Evolutionary conservation across 2,888 invertebrate genomes (phyloP), one percentile per base, ranked within the genome.

Genomic region (Ormyrus thymus): DNA sequence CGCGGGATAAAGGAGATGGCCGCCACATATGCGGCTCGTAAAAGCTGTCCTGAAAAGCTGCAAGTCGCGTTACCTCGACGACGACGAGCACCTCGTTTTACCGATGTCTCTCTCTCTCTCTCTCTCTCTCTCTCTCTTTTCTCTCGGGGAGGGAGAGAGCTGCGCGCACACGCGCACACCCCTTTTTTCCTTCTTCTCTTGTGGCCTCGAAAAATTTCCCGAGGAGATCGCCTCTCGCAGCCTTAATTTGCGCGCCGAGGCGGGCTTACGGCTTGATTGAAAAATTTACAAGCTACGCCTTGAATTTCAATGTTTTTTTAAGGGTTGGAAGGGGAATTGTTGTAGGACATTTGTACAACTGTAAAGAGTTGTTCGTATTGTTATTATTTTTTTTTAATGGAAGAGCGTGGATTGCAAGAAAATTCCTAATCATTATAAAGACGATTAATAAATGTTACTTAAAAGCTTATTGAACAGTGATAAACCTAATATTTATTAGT

Each of bases 11-110:
- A 86, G 83, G 84, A 83, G 85, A 84, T 82, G 81, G 81, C 81
- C 83, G 85, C 84, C 85, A 84, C 87, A 87, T 86, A 87, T 87
- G 87, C 84, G 86, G 84, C 84, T 85, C 85, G 86, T 87, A 85
- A 87, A 86, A 87, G 86, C 86, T 85, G 85, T 85, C 83, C 80
- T 83, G 84, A 82, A 85, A 84, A 84, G 84, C 76, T 85, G 85
- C 86, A 64, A 74, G 68, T 82, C 83, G 83, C 82, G 78, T 79
- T 81, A 81, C 82, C 72, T 81, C 83, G 77, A 83, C 79, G 83
- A 83, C 79, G 83, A 81, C 82, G 65, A 78, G 71, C 68, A 66
- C 79, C 45, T 80, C 79, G 78, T 81, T 74, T 73, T 68, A 58
- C 59, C 58, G 64, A 75, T 68, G 62, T 61, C 64, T 69, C 45